Percentiles rank a stretch among this genome's conserved stretches.
These are phyloP conservation scores for Herpetotheres cachinnans DNA, from an alignment of 2,113 vertebrate species.

Conservation along the genomic window DNA sequence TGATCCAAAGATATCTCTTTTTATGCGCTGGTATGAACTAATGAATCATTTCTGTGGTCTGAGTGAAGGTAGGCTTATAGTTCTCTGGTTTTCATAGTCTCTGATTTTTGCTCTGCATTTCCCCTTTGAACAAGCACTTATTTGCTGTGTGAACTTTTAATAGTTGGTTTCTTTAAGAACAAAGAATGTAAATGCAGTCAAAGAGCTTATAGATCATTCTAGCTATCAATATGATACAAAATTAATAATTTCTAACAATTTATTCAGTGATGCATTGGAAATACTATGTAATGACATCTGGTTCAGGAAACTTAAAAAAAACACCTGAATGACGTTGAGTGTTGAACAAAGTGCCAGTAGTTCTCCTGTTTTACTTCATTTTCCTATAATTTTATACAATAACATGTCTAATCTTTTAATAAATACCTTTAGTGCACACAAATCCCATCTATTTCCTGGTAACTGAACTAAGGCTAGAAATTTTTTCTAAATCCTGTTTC, in stretches of 20 bases:
- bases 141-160: neutral
- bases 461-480: neutral
- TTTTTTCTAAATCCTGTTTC: conserved; percentile 15
- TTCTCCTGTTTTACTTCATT: neutral
- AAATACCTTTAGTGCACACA: neutral
- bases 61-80: neutral
- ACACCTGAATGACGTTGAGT: neutral
- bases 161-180: neutral
- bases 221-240: neutral
- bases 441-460: neutral
- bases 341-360: neutral
- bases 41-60: neutral
- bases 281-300: neutral
- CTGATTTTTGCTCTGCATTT: neutral
- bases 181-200: neutral
- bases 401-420: neutral
- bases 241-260: neutral
- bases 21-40: neutral
- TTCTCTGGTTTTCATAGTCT: neutral
- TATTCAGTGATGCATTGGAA: neutral
- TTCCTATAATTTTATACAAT: conserved; percentile 6
- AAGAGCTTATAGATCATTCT: neutral
- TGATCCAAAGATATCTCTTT: neutral
- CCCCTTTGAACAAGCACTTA: neutral
- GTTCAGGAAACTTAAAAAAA: neutral